Conservation (phyloP, 2,888 invertebrate genomes). For the Nesidiocoris tenuis region DNA sequence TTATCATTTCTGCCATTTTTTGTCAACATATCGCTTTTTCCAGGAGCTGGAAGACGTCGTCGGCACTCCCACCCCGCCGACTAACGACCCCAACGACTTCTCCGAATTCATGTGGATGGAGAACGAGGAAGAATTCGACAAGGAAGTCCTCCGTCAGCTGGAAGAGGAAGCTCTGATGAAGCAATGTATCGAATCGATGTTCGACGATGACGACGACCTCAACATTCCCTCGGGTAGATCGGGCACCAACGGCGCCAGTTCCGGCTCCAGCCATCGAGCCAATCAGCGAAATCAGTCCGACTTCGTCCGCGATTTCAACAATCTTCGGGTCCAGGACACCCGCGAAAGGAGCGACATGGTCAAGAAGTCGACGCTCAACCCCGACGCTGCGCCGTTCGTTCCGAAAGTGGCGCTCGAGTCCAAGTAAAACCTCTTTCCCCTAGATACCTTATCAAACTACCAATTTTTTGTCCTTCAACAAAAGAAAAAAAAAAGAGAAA, state of each 20-base stretch:
- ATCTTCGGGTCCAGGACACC: slow-evolving; percentile 24
- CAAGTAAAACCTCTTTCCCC: slow-evolving; percentile 34
- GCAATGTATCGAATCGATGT: slow-evolving; percentile 72
- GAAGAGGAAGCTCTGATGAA: slow-evolving; percentile 86
- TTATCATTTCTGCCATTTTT: no score
- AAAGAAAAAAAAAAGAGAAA: background rate
- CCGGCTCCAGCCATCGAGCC: slow-evolving; percentile 47
- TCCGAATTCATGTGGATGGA: slow-evolving; percentile 95
- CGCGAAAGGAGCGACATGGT: slow-evolving; percentile 25
- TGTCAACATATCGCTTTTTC: no score
- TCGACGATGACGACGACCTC: slow-evolving; percentile 68
- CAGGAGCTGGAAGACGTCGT: slow-evolving; percentile 31
- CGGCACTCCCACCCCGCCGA: slow-evolving; percentile 10
- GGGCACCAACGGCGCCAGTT: background rate
- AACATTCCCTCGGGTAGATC: background rate
- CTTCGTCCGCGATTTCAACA: slow-evolving; percentile 28
- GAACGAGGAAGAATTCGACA: slow-evolving; percentile 88
- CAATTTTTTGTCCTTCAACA: background rate
- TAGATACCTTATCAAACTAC: background rate
- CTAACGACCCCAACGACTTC: slow-evolving; percentile 67
- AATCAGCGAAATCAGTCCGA: slow-evolving; percentile 34
- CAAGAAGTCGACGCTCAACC: slow-evolving; percentile 72
- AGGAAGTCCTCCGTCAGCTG: slow-evolving; percentile 81
- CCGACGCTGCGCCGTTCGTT: slow-evolving; percentile 81
- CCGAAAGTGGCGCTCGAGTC: slow-evolving; percentile 56